Evolutionary conservation across 2,797 vertebrate species (phyloP), one percentile per base, ranked within the genome.

Genomic region (Sebastes aleutianus): DNA sequence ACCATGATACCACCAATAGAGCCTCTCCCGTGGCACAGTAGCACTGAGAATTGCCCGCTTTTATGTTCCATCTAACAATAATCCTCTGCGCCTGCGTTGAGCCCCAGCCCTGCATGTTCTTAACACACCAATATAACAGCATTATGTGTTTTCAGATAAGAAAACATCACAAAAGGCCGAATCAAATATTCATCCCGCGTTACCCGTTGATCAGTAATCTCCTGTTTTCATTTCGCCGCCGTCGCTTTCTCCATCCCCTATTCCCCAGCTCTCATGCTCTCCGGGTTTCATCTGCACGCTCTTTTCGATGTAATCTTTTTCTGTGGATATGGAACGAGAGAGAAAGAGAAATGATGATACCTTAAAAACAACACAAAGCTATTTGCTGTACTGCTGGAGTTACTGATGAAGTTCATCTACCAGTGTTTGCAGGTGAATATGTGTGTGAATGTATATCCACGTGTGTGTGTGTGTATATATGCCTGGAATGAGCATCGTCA

Each of bases 201-300:
- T 87, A 68, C 88, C 72, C 72, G 29, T 76, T 80, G 88, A 93
- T 92, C 89, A 68, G 91, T 92, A 93, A 94, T 93, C 94, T 94
- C 90, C 88, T 72, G 47, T 91, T 93, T 92, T 93, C 90, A 91
- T 94, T 93, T 90, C 5, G 5, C 39, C 20, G n/a, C 79, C 20
- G 66, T 74, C 59, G 16, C 81, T 69, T 69, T 36, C 70, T 57
- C 84, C 56, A 66, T 75, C 85, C 32, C 75, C 22, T 31, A 12
- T 81, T 74, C 86, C 74, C 73, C 58, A 22, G 80, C 85, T 87
- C 83, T 78, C 83, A 56, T 36, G 82, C 73, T 81, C 87, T 70
- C 80, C 36, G 4, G 78, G 78, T 85, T 89, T 79, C 82, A 89
- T 88, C 83, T 36, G 68, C 70, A 68, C 16, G 27, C 78, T 83